Evolutionary conservation across 2,888 invertebrate genomes (phyloP), one percentile per base, ranked within the genome.

Genomic region (Gymnosoma rotundatum): DNA sequence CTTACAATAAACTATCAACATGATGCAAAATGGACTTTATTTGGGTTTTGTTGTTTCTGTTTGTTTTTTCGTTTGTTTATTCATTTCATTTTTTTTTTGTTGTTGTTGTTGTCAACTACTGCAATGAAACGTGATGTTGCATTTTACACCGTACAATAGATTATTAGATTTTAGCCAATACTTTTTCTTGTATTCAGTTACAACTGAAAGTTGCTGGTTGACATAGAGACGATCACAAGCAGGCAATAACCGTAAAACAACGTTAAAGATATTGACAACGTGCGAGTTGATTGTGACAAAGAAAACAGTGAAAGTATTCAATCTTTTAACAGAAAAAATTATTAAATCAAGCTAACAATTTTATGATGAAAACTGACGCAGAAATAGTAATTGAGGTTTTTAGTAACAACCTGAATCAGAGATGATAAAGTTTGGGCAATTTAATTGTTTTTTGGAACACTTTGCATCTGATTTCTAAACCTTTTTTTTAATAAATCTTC

Each of bases 121-220:
- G 84, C 84, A 84, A 81, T 81, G 84, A 76, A 81, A 84, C 84
- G 84, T 84, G 81, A 81, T 78, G 84, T 84, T 84, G 84, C 73
- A 81, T 81, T 84, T 81, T 81, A 84, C 84, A 81, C 64, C 69
- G 63, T 78, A 52, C 76, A 76, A 76, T 61, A 61, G 78, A 78
- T 83, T 72, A 83, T 78, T 72, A 66, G 73, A 79, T 73, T 72
- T 78, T 61, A 56, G 52, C 38, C 54, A 18, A 50, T 20, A 25
- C 25, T 38, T 38, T 54, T 58, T 70, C 32, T 25, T 52, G 32
- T 36, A 18, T 60, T 12, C 48, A 56, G 69, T 75, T 75, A 61
- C 81, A 75, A 64, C 67, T 48, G 42, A 16, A 64, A 42, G 58
- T 38, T 76, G 50, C 38, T 20, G 9, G 20, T 32, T 32, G 38